These are phyloP conservation scores for Hyperoodon ampullatus DNA, from an alignment of 2,113 vertebrate genomes.

Conservation along the genomic window DNA sequence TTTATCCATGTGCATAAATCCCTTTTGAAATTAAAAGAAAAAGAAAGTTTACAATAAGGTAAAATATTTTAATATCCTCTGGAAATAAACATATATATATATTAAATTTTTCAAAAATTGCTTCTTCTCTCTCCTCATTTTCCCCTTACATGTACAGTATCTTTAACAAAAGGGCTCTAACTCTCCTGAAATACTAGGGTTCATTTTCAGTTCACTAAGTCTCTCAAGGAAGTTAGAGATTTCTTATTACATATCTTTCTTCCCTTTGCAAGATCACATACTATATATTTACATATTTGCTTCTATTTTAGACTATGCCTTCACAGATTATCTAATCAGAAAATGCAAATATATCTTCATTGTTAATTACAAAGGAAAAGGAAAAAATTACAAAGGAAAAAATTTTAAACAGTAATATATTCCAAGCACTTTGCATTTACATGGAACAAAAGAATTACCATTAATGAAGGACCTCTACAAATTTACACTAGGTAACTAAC, in stretches of 20 bases:
- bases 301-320: constrained; percentile 1
- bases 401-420: constrained; percentile 34
- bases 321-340: constrained; percentile 49
- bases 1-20: not conserved
- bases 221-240: not conserved
- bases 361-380: constrained; percentile 61
- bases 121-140: not conserved
- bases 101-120: not conserved
- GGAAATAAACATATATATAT: not conserved
- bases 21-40: not conserved
- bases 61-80: constrained; percentile 13
- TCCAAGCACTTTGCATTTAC: constrained; percentile 36
- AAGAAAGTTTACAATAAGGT: not conserved
- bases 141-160: not conserved
- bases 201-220: not conserved
- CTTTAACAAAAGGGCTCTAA: not conserved
- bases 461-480: constrained; percentile 52
- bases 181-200: not conserved
- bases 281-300: constrained; percentile 5
- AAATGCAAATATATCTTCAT: constrained; percentile 51
- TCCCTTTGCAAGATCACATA: constrained; percentile 47
- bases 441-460: constrained; percentile 39
- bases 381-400: constrained; percentile 57
- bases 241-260: not conserved
- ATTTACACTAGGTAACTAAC: constrained; percentile 66